A percentile compares a stretch with the other conserved stretches of the same genome.
These are phyloP conservation scores for Poecilia picta DNA, from an alignment of 2,797 vertebrate genomes.

Conservation along the genomic window DNA sequence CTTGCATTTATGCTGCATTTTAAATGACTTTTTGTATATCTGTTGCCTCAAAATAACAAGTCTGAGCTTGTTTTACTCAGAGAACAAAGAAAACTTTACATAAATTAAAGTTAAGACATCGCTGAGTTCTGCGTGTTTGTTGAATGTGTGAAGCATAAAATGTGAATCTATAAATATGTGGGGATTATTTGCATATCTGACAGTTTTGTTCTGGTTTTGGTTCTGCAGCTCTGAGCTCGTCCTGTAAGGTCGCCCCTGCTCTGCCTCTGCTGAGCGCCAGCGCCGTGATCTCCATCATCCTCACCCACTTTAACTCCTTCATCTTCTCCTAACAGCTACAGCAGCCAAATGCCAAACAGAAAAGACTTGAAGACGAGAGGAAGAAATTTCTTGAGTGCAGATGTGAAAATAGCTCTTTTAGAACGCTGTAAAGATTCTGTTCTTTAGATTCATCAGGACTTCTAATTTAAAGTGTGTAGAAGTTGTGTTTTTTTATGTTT, in stretches of 20 bases:
- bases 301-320: constrained; percentile 53
- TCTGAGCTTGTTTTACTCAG: neutral
- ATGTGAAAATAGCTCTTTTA: constrained; percentile 3
- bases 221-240: constrained; percentile 74
- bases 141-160: neutral
- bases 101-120: neutral
- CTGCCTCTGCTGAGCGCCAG: constrained; percentile 64
- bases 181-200: neutral
- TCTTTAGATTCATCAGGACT: constrained; percentile 13
- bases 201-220: constrained; percentile 6
- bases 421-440: constrained; percentile 1
- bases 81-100: neutral
- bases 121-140: neutral
- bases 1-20: too few species aligned
- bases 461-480: constrained; percentile 16
- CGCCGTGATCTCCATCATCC: constrained; percentile 53
- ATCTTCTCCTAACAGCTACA: constrained; percentile 70
- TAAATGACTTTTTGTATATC: neutral
- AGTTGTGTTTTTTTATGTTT: neutral
- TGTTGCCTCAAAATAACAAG: neutral
- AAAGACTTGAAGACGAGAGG: constrained; percentile 66
- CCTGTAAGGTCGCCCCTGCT: constrained; percentile 55
- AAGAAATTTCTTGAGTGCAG: constrained; percentile 11
- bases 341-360: constrained; percentile 18
- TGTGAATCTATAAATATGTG: neutral